phyloP scores from a whole-genome alignment of 2,888 invertebrate species.

The Scaptomyza tumidula region DNA sequence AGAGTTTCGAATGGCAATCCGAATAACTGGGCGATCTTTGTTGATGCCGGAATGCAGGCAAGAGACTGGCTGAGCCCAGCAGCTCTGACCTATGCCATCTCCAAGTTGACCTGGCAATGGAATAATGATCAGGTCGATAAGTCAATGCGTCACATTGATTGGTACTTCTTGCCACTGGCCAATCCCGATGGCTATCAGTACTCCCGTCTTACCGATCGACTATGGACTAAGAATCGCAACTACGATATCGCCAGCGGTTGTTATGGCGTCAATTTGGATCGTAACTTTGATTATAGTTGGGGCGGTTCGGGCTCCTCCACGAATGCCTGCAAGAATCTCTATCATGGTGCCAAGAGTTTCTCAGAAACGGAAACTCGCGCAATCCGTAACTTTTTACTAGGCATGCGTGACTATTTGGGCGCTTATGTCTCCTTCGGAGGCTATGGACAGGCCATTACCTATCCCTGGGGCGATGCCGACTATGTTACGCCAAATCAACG shows the following conservation, averaged over 20 bases:
- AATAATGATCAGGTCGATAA: conserved; percentile 78
- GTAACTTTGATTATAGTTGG: conserved; percentile 95
- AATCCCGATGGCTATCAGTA: conserved; percentile 95
- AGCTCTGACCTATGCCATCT: conserved; percentile 90
- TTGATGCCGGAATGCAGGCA: conserved; percentile 92
- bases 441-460: conserved; percentile 85
- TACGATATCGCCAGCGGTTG: conserved; percentile 86
- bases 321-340: conserved; percentile 92
- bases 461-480: conserved; percentile 84
- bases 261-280: conserved; percentile 91
- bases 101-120: conserved; percentile 89
- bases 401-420: conserved; percentile 77
- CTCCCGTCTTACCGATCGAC: conserved; percentile 90
- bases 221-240: conserved; percentile 92
- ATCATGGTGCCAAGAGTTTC: conserved; percentile 90
- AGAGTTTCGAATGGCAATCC: conserved; percentile 89
- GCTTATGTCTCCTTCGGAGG: conserved; percentile 82
- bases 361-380: conserved; percentile 94
- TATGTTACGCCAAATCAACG: conserved; percentile 79
- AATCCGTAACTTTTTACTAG: conserved; percentile 85
- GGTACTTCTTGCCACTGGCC: conserved; percentile 90
- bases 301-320: conserved; percentile 91
- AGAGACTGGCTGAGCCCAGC: conserved; percentile 95
- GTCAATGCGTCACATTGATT: conserved; percentile 91
- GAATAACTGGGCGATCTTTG: conserved; percentile 88